These are phyloP conservation scores for Syrphus vitripennis DNA, from an alignment of 2,888 invertebrate genomes.

Conservation along the genomic window DNA sequence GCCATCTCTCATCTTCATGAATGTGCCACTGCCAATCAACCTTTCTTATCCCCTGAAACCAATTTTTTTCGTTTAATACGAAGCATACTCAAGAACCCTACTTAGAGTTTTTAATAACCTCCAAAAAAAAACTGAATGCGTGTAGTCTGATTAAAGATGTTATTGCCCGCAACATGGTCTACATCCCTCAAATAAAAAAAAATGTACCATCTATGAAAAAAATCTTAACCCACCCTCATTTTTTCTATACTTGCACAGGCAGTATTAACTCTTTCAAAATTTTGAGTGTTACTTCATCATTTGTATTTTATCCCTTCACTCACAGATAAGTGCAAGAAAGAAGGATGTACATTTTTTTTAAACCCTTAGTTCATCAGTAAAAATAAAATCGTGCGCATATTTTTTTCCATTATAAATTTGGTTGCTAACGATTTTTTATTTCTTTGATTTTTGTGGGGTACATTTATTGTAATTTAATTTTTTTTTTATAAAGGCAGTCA, in stretches of 20 bases:
- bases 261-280: slow-evolving; percentile 65
- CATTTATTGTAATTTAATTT: not conserved
- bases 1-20: slow-evolving; percentile 50
- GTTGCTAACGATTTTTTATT: slow-evolving; percentile 64
- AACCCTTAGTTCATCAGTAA: slow-evolving; percentile 43
- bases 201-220: slow-evolving; percentile 20
- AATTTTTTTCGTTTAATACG: slow-evolving; percentile 13
- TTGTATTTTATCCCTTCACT: slow-evolving; percentile 58
- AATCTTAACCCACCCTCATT: slow-evolving; percentile 71
- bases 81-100: slow-evolving; percentile 56
- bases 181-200: slow-evolving; percentile 21
- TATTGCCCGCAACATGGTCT: slow-evolving; percentile 47
- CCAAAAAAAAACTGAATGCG: slow-evolving; percentile 26
- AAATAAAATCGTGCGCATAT: slow-evolving; percentile 75
- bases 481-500: slow-evolving; percentile 20
- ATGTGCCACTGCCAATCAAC: slow-evolving; percentile 7
- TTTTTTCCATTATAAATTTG: slow-evolving; percentile 77
- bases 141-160: slow-evolving; percentile 61
- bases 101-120: slow-evolving; percentile 61
- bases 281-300: slow-evolving; percentile 29
- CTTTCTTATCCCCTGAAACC: not conserved
- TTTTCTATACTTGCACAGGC: slow-evolving; percentile 26
- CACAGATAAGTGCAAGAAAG: not conserved
- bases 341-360: not conserved
- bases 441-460: slow-evolving; percentile 16